Base-by-base conservation (phyloP, 2,888 invertebrate genomes). In the Biston betularia region DNA sequence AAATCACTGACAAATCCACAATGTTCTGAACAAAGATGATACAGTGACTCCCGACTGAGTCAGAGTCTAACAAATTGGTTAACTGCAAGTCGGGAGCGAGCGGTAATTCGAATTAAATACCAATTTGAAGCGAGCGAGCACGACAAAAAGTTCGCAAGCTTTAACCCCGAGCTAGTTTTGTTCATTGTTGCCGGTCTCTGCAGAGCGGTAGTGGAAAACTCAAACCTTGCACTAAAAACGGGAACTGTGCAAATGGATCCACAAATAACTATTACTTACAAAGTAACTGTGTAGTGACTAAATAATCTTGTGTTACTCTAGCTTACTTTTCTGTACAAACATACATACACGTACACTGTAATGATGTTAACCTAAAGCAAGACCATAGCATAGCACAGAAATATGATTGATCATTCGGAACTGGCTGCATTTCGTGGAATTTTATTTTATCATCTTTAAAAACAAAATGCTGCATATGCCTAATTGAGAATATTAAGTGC, bases 61-160 rank as follows among this genome's bases (percentile, higher is more conserved):
- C 69, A 65, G 59, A 42, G 24, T 62, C 60, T 58, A 68, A 63
- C 70, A 53, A 72, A 77, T 75, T 75, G 72, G 72, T 76, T 68
- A 72, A 79, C 63, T 67, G 40, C 57, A 71, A 74, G 77, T 77
- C 69, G 67, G 58, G 59, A 55, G 55, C 50, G 70, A 53, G 65
- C 62, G 69, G 73, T 70, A 65, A 75, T 76, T 75, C 72, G 75
- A 83, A 83, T 84, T 82, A 82, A 85, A 83, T 81, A 72, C 78
- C 79, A 79, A 82, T 85, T 85, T 79, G 72, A 76, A 79, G 77
- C 78, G 70, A 74, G 75, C 74, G 65, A 77, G 76, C 68, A 75
- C 79, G 79, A 82, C 86, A 86, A 87, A 85, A 88, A 88, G 83
- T 86, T 85, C 74, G 75, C 75, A 76, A 82, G 84, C 79, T 78